Base-by-base conservation (phyloP, 2,888 invertebrate genomes). In the Artemia sp. region DNA sequence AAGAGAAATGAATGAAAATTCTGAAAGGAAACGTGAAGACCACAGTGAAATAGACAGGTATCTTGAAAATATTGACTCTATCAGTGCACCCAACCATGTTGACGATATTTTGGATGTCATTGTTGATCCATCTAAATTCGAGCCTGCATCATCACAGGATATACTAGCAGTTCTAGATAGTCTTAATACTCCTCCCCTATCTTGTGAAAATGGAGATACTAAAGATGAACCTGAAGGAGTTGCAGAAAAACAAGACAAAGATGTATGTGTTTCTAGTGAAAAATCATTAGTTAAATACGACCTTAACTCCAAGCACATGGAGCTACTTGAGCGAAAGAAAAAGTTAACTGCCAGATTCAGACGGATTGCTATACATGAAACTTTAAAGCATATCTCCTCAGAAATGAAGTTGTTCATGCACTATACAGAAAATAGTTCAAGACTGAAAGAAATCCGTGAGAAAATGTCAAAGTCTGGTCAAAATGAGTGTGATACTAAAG, bases 91-190 rank as follows among this genome's bases (percentile, higher is more conserved):
- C 8, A 58, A 58, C 24, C 64, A 58, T 76, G 82, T 82, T 5
- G 83, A 84, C 51, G 89, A 87, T 73, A 80, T 90, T 69, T 81
- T 89, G 74, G 87, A 87, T 77, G 89, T 86, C 5, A 85, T 90
- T 67, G 88, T 88, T 78, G 86, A 85, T 9, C 83, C 89, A 74
- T 89, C 88, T 19, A 51, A 19, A 8, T 12, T 12, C 51, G 68
- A 51, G 51, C 19, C 19, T 11, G 12, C 52, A 14, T 67, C 53
- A 52, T 24, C 52, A 51, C 38, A 50, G 67, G 19, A 51, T 38
- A n/a, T n/a, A 66, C 70, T 68, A 58, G 68, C 68, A 3, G 68
- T 12, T 51, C n/a, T 68, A 8, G 68, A 51, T 19, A 58, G 64
- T 58, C 24, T 58, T 1, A 58, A 58, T 10, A 58, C 64, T 19